Conservation (phyloP, 2,888 invertebrate species). For the Megamerina dolium region DNA sequence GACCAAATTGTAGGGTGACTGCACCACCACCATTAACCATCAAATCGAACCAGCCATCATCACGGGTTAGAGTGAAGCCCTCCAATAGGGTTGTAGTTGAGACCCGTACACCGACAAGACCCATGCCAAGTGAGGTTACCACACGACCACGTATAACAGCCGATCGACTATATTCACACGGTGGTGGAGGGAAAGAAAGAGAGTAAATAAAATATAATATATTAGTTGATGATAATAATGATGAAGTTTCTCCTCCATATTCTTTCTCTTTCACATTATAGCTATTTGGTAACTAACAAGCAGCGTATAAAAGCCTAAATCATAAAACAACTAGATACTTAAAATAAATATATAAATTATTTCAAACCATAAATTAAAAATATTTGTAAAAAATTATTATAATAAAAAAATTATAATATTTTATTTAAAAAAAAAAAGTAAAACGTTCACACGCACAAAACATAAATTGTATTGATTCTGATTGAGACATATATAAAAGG, state of each 20-base stretch:
- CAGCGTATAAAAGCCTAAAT: no score
- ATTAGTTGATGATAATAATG: neutral
- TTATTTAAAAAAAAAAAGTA: conserved; percentile 8
- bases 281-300: conserved; percentile 12
- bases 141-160: conserved; percentile 96
- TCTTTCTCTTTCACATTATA: no score
- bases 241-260: no score
- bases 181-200: conserved; percentile 14
- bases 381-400: no score
- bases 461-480: no score
- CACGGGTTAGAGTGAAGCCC: conserved; percentile 89
- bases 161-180: conserved; percentile 94
- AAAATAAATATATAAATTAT: no score
- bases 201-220: neutral
- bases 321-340: no score
- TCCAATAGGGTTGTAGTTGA: conserved; percentile 90
- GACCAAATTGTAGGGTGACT: conserved; percentile 88
- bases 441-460: conserved; percentile 1
- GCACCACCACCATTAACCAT: conserved; percentile 99
- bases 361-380: no score
- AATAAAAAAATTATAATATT: conserved; percentile 4
- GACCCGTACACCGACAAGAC: conserved; percentile 92
- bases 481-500: no score
- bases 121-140: conserved; percentile 82
- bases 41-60: conserved; percentile 95